These are phyloP conservation scores for Panthera leo DNA, from an alignment of 2,113 vertebrate genomes.

Conservation along the genomic window DNA sequence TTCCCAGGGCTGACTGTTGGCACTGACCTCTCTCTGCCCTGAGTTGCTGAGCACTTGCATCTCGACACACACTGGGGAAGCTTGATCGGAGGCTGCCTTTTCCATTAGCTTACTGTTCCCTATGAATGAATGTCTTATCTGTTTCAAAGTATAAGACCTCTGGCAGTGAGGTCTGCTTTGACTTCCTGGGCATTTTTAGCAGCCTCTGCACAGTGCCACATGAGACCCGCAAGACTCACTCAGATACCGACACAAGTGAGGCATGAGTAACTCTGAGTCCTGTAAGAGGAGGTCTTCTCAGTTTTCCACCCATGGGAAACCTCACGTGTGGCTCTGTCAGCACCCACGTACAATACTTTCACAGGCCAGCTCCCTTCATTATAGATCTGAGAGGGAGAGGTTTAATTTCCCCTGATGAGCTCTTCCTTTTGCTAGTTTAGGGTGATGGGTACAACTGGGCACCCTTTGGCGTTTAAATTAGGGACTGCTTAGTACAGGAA, in stretches of 20 bases:
- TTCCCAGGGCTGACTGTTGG: neutral
- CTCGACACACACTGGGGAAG: rapidly evolving
- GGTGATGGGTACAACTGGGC: neutral
- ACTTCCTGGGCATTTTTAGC: neutral
- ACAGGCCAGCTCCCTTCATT: neutral
- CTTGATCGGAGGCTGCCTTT: neutral
- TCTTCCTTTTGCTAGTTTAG: neutral
- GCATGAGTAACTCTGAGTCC: neutral
- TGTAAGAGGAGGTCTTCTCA: neutral
- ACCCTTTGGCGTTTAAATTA: neutral
- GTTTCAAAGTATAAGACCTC: neutral
- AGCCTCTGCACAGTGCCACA: neutral
- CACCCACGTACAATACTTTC: neutral
- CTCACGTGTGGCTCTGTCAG: neutral
- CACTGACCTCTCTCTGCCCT: too few relatives aligned
- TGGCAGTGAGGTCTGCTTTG: rapidly evolving
- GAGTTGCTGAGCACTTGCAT: neutral
- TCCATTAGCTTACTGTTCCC: neutral
- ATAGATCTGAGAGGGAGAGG: neutral
- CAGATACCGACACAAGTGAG: neutral
- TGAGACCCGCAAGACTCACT: neutral
- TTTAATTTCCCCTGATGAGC: neutral
- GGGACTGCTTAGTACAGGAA: neutral
- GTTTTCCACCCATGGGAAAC: neutral
- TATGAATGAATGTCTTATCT: neutral